Evolutionary conservation across 2,888 invertebrate species (phyloP), one percentile per base, ranked within the genome.

Genomic region (Hermaeophaga mercurialis): DNA sequence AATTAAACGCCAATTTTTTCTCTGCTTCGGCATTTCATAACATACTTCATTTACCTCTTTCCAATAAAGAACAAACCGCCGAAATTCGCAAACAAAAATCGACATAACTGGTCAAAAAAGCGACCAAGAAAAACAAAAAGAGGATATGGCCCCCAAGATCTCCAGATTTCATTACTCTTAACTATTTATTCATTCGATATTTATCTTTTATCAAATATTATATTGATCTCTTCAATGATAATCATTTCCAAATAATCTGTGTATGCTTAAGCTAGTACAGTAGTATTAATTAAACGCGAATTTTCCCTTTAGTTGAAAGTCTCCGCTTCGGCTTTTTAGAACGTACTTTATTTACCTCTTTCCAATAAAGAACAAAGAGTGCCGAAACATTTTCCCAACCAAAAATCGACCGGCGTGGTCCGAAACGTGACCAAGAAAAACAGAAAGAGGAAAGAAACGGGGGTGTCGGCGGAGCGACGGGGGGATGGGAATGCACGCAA

Each of bases 401-500:
- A 26, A 43, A 43, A 43, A 43, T 43, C 43, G 43, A 43, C 43
- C 43, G 43, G 24, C 12, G 11, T 26, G 6, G 26, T 22, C 36
- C 24, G 48, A 48, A 48, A 48, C 24, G 24, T 14, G 38, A 15
- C 38, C 38, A 31, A 41, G 41, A 50, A 50, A 50, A 39, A 50
- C 41, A 43, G 39, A 43, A 52, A 43, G 43, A 43, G 43, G 26
- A 38, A 38, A 11, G 22, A 18, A 38, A 48, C n/a, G 44, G 33
- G 17, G 39, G 18, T 7, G 8, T 39, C n/a, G 12, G 24, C 4
- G 43, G 43, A 24, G 24, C 2, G 14, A 4, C 2, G 26, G 43
- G 14, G 43, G 43, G 43, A 4, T 45, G 47, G 44, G 36, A 47
- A 45, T 50, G 38, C 56, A 56, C 56, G 56, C 56, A 56, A 56